Percentiles rank a stretch among this genome's conserved stretches.
phyloP scores from a whole-genome alignment of 2,888 invertebrate species.

The Baccha elongata region DNA sequence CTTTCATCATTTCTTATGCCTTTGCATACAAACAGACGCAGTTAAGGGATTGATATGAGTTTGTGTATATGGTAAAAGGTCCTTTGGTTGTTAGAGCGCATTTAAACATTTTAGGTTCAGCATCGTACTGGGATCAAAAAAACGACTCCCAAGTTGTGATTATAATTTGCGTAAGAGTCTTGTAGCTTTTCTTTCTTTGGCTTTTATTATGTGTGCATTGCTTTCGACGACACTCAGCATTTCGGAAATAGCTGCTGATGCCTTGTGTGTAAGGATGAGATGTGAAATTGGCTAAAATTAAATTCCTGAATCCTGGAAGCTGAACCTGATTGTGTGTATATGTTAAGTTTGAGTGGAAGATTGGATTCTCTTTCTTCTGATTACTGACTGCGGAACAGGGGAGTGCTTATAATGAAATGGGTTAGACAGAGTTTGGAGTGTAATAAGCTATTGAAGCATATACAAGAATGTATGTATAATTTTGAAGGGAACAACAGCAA shows the following conservation, averaged over 20 bases:
- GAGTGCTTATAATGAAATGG: slow-evolving; percentile 40
- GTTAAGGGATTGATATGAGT: neutral
- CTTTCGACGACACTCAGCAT: slow-evolving; percentile 5
- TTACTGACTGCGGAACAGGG: slow-evolving; percentile 10
- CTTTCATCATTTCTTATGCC: neutral
- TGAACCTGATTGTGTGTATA: slow-evolving; percentile 15
- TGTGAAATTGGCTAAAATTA: slow-evolving; percentile 40
- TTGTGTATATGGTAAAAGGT: slow-evolving; percentile 20
- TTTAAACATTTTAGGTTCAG: slow-evolving; percentile 40
- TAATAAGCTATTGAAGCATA: slow-evolving; percentile 18
- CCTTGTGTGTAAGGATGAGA: slow-evolving; percentile 1
- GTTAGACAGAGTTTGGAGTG: slow-evolving; percentile 44
- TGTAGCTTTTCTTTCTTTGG: slow-evolving; percentile 24
- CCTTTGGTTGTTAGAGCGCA: slow-evolving; percentile 37
- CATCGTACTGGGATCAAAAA: slow-evolving; percentile 32
- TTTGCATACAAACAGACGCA: neutral
- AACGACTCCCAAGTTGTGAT: slow-evolving; percentile 53
- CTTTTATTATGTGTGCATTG: slow-evolving; percentile 20
- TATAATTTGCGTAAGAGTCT: slow-evolving; percentile 66
- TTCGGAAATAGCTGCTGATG: slow-evolving; percentile 16
- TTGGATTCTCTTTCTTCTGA: slow-evolving; percentile 33
- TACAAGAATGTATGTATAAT: slow-evolving; percentile 1
- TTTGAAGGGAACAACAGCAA: slow-evolving; percentile 30
- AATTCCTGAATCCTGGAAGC: slow-evolving; percentile 24
- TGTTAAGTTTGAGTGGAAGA: slow-evolving; percentile 27